These are phyloP conservation scores for Stenchaetothrips biformis DNA, from an alignment of 2,888 invertebrate species.

Conservation along the genomic window DNA sequence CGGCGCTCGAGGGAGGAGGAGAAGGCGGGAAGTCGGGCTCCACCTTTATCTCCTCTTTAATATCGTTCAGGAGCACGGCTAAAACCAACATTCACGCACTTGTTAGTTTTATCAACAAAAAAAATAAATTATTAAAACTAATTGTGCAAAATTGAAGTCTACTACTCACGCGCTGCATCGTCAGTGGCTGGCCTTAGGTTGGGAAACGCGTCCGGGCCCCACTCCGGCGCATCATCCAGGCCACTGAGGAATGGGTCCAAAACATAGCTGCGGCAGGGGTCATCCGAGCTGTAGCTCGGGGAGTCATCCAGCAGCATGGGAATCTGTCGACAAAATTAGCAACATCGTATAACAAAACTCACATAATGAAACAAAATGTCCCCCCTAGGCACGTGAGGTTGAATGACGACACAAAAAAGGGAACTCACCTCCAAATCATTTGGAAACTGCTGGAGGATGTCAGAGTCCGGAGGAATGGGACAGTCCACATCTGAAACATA, in stretches of 20 bases:
- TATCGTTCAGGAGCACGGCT: neutral
- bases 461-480: conserved; percentile 36
- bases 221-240: conserved; percentile 33
- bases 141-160: conserved; percentile 32
- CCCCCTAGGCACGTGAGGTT: neutral
- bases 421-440: conserved; percentile 39
- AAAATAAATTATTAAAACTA: conserved; percentile 25
- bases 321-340: conserved; percentile 35
- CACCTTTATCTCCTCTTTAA: conserved; percentile 38
- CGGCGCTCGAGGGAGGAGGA: conserved; percentile 27
- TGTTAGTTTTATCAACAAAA: too few species aligned
- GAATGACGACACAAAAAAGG: neutral
- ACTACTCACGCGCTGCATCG: neutral
- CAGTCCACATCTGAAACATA: conserved; percentile 39
- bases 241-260: conserved; percentile 28
- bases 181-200: conserved; percentile 4
- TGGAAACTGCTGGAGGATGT: conserved; percentile 38
- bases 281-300: conserved; percentile 31
- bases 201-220: conserved; percentile 35
- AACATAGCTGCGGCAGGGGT: conserved; percentile 33
- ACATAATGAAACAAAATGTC: neutral
- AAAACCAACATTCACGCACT: too few species aligned
- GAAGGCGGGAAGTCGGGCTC: conserved; percentile 37
- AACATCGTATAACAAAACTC: neutral
- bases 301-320: conserved; percentile 38